These are phyloP conservation scores for Kryphioiulus occultus DNA, from an alignment of 2,888 invertebrate genomes.

Conservation along the genomic window DNA sequence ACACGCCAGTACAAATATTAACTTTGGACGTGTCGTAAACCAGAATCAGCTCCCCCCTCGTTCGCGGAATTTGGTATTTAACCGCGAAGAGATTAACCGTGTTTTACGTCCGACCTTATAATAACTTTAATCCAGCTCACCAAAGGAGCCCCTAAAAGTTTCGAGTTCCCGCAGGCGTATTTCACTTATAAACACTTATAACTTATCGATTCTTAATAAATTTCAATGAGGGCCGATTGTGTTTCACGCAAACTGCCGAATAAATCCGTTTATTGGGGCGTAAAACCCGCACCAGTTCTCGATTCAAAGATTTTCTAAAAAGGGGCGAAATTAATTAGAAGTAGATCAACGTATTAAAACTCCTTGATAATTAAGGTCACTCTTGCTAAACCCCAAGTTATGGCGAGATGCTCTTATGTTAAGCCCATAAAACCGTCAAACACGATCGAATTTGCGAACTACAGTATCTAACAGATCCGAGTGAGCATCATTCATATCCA, in stretches of 20 bases:
- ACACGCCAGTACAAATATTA: not conserved
- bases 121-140: not conserved
- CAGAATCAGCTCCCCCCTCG: not conserved
- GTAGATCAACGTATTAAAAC: slow-evolving; percentile 3
- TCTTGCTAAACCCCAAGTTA: not conserved
- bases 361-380: not conserved
- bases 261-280: slow-evolving; percentile 12
- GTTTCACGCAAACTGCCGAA: not conserved
- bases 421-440: not conserved
- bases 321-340: not conserved
- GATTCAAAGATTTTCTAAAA: not conserved
- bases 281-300: not conserved
- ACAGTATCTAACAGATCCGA: too few relatives aligned
- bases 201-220: slow-evolving; percentile 7
- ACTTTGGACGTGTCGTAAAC: not conserved
- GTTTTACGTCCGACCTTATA: not conserved
- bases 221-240: not conserved
- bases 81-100: not conserved
- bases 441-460: not conserved
- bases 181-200: not conserved
- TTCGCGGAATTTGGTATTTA: not conserved
- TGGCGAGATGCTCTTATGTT: not conserved
- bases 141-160: not conserved
- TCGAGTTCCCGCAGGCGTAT: too few relatives aligned
- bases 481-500: too few relatives aligned